Conservation (phyloP, 2,113 vertebrate genomes). For the Lichenostomus cassidix region DNA sequence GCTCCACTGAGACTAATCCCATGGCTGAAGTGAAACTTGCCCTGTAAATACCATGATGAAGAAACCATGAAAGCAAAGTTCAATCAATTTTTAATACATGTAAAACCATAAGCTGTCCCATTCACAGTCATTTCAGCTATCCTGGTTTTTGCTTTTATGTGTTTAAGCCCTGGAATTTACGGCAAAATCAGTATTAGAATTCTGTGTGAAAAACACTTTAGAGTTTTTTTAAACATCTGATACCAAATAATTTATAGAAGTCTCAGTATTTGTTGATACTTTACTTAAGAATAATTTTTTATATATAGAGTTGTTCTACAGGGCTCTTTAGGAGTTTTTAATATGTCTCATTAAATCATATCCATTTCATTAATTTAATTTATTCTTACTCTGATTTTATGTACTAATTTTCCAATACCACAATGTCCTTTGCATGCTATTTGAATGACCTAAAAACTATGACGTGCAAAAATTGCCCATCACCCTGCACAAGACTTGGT, state of each 20-base stretch:
- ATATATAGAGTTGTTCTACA: not conserved
- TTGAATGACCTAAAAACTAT: not conserved
- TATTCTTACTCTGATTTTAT: not conserved
- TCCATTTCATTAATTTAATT: not conserved
- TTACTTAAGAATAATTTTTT: not conserved
- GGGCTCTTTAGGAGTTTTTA: not conserved
- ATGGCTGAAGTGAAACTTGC: not conserved
- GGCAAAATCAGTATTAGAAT: not conserved
- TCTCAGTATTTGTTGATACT: not conserved
- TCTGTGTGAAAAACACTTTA: not conserved
- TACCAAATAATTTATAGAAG: not conserved
- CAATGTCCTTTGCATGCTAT: not conserved
- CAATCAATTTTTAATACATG: not conserved
- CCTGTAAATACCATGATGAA: not conserved
- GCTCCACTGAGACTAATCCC: not conserved
- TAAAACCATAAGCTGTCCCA: not conserved
- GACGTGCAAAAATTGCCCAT: not conserved
- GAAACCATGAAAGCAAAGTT: not conserved
- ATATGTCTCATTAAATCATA: not conserved
- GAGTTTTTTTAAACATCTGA: not conserved
- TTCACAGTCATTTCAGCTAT: not conserved
- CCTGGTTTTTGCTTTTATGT: not conserved
- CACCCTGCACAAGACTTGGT: not conserved
- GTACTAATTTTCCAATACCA: not conserved
- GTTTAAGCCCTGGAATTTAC: not conserved